These are phyloP conservation scores for Villa cingulata DNA, from an alignment of 2,888 invertebrate genomes.

Conservation along the genomic window DNA sequence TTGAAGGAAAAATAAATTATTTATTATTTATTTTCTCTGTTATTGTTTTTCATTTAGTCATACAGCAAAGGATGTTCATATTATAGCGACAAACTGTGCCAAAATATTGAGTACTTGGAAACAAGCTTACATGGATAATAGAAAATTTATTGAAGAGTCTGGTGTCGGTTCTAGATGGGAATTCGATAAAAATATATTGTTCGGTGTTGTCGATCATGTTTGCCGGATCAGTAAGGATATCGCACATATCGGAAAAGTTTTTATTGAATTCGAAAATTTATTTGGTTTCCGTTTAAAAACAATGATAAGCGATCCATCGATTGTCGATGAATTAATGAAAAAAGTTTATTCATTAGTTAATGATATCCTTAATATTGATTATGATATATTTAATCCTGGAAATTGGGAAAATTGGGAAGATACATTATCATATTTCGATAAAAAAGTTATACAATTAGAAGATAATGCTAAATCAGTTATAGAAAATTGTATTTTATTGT, in stretches of 20 bases:
- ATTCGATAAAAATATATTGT: conserved; percentile 69
- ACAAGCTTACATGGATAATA: conserved; percentile 55
- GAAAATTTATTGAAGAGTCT: conserved; percentile 72
- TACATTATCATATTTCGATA: conserved; percentile 62
- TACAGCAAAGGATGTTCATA: conserved; percentile 26
- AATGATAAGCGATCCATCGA: conserved; percentile 72
- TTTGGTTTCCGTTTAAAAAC: conserved; percentile 78
- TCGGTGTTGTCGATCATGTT: conserved; percentile 75
- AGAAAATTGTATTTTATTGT: conserved; percentile 67
- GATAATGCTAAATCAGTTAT: conserved; percentile 72
- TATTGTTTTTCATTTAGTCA: conserved; percentile 16
- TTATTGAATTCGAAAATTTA: conserved; percentile 78
- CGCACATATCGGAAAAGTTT: conserved; percentile 61
- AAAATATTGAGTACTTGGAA: conserved; percentile 37
- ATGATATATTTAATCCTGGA: conserved; percentile 66
- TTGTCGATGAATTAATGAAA: conserved; percentile 72
- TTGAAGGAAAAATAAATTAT: conserved; percentile 1
- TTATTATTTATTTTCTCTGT: neutral
- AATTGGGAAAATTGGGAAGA: conserved; percentile 79
- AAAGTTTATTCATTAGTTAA: conserved; percentile 63
- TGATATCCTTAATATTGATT: conserved; percentile 64
- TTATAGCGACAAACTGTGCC: conserved; percentile 32
- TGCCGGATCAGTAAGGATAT: conserved; percentile 65
- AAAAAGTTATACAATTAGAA: conserved; percentile 60
- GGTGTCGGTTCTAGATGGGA: conserved; percentile 85